These are phyloP conservation scores for Seison nebaliae DNA, from an alignment of 1,140 invertebrate genomes.

Conservation along the genomic window DNA sequence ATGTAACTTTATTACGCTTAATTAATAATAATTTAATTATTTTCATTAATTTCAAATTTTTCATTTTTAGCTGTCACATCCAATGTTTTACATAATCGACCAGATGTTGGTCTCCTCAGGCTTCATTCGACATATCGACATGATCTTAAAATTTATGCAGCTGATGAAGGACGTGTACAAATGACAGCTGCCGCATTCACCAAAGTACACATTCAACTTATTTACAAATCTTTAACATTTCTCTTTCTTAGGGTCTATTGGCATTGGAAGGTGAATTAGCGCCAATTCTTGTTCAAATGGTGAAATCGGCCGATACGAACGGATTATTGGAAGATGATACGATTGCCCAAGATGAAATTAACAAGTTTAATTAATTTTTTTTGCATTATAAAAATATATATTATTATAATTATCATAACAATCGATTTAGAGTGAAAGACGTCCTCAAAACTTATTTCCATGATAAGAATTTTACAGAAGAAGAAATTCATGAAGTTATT, in stretches of 20 bases:
- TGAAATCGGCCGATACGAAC: constrained; percentile 94
- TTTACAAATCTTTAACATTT: background rate
- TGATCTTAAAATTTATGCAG: constrained; percentile 96
- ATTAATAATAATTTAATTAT: constrained; percentile 36
- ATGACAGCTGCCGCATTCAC: constrained; percentile 98
- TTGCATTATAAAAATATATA: constrained; percentile 50
- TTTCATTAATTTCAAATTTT: background rate
- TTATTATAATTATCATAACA: no score
- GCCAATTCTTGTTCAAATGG: constrained; percentile 96
- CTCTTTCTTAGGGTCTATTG: constrained; percentile 39
- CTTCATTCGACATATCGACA: constrained; percentile 92
- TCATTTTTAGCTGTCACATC: no score
- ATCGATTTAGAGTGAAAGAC: no score
- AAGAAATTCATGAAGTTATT: no score
- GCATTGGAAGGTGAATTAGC: constrained; percentile 90
- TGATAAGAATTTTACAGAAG: no score
- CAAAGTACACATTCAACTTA: no score
- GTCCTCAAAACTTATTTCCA: no score
- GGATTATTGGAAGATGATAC: constrained; percentile 82
- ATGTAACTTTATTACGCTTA: constrained; percentile 28
- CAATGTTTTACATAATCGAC: no score
- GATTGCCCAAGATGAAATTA: constrained; percentile 38
- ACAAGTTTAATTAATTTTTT: constrained; percentile 14
- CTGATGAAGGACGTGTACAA: constrained; percentile 89
- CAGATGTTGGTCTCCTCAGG: constrained; percentile 58